Base-by-base conservation (phyloP, 2,888 invertebrate species). In the Cheilosia pagana region DNA sequence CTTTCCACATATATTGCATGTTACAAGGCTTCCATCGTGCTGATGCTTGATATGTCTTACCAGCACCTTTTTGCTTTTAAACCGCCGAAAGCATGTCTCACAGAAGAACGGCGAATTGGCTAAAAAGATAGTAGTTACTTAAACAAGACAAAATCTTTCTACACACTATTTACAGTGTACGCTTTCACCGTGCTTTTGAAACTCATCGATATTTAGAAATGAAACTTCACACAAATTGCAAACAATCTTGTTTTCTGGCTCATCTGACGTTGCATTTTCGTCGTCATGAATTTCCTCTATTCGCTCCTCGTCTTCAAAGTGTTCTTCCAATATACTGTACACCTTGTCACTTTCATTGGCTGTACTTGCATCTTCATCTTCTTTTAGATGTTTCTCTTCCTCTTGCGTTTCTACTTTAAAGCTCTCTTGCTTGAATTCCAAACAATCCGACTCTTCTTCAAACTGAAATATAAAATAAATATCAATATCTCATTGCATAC, bases 201-300 rank as follows among this genome's bases (percentile, higher is more conserved):
- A 48, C 19, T 85, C 82, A 3, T 86, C 75, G 12, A 83, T 65
- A 6, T 57, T 67, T 1, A 71, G 43, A 25, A 86, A 87, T 35
- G 43, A 31, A 14, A 21, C 19, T 0, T 71, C 57, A 62, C 88
- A 88, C 23, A 87, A 50, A 53, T 87, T 87, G 28, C 88, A 88
- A 39, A 78, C 86, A 7, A 71, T 57, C 19, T 60, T 67, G 10
- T 45, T 21, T 16, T 19, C 5, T 8, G 12, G 4, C 1, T 4
- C 16, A 35, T 23, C 10, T 5, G 14, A 1, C 3, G 21, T 55
- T 14, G 12, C 21, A 1, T 19, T 41, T 50, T 39, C 53, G 53
- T 25, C 62, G 35, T 12, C 55, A 52, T 14, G 16, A 1, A 31
- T 39, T 31, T 72, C 67, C 14, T 50, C 63, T 14, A 70, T 62